These are phyloP conservation scores for Aphrophora alni DNA, from an alignment of 2,888 invertebrate species.

Conservation along the genomic window DNA sequence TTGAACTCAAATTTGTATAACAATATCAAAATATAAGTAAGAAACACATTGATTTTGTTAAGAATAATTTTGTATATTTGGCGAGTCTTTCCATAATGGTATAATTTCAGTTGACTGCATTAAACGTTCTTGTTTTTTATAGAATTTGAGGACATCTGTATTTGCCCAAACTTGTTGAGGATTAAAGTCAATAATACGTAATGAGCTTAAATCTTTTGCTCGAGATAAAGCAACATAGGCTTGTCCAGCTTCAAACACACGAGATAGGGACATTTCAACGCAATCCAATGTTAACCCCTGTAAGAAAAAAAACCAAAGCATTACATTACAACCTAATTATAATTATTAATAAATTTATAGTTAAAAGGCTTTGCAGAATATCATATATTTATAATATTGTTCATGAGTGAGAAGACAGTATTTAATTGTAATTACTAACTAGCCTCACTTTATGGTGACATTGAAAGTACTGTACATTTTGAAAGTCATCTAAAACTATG, in stretches of 20 bases:
- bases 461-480: no score
- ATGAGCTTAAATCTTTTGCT: slow-evolving; percentile 83
- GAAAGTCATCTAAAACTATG: no score
- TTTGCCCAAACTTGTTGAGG: slow-evolving; percentile 88
- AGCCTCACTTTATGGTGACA: no score
- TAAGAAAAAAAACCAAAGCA: slow-evolving; percentile 45
- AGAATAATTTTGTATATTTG: neutral
- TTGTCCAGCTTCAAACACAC: slow-evolving; percentile 94
- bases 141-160: slow-evolving; percentile 81
- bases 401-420: no score
- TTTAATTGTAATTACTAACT: no score
- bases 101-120: neutral
- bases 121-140: slow-evolving; percentile 67
- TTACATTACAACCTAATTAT: no score
- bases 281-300: slow-evolving; percentile 94
- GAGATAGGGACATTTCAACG: slow-evolving; percentile 88
- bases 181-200: slow-evolving; percentile 89
- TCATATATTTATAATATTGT: no score
- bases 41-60: no score
- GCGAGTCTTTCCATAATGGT: neutral
- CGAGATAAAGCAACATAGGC: slow-evolving; percentile 95
- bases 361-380: no score
- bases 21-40: no score
- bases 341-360: no score
- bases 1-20: no score